Percentiles rank a stretch among this genome's conserved stretches.
These are phyloP conservation scores for Lasioglossum albipes DNA, from an alignment of 1,140 invertebrate species.

Conservation along the genomic window DNA sequence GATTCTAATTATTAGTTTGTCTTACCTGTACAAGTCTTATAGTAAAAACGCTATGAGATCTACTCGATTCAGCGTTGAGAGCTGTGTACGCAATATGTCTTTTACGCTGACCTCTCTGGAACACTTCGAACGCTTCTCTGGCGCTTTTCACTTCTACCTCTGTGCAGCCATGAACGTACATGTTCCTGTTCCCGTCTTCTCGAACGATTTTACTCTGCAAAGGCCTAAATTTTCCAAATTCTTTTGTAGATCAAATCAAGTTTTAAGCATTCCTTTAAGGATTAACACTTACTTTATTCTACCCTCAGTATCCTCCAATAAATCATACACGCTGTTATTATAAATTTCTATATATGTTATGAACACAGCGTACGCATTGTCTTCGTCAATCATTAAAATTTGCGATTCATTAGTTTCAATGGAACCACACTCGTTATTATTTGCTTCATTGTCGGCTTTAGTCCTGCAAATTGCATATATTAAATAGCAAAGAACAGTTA, in stretches of 20 bases:
- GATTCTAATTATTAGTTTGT: neutral
- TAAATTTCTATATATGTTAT: slow-evolving; percentile 98
- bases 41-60: slow-evolving; percentile 96
- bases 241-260: neutral
- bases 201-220: slow-evolving; percentile 85
- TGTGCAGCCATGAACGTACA: slow-evolving; percentile 93
- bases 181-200: slow-evolving; percentile 89
- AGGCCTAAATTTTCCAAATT: slow-evolving; percentile 62
- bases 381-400: slow-evolving; percentile 84
- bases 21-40: slow-evolving; percentile 91
- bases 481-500: slow-evolving; percentile 1
- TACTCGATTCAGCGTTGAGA: slow-evolving; percentile 94
- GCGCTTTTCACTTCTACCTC: slow-evolving; percentile 94
- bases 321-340: slow-evolving; percentile 98
- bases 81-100: slow-evolving; percentile 93
- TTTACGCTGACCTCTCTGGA: slow-evolving; percentile 89
- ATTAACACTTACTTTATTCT: slow-evolving; percentile 72
- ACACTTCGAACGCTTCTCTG: slow-evolving; percentile 94
- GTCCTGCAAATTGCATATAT: slow-evolving; percentile 36
- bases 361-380: slow-evolving; percentile 94
- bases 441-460: slow-evolving; percentile 66
- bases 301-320: slow-evolving; percentile 89
- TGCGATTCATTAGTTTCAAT: slow-evolving; percentile 67
- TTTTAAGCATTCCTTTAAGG: neutral
- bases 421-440: slow-evolving; percentile 65